These are phyloP conservation scores for Podarcis lilfordi DNA, from an alignment of 2,797 vertebrate genomes.

Conservation along the genomic window DNA sequence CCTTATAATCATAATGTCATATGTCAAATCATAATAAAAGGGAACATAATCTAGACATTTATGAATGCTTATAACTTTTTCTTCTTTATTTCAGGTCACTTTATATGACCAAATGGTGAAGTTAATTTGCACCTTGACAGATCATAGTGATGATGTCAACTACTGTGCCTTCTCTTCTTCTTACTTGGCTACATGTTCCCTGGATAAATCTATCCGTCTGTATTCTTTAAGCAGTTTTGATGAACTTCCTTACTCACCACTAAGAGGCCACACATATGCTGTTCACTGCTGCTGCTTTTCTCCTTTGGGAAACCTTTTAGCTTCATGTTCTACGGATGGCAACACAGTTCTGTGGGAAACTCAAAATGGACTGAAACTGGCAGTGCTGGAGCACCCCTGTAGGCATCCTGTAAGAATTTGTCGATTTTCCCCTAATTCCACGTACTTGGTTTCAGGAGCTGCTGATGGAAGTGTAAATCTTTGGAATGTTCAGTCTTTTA, in stretches of 20 bases:
- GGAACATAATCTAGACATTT: neutral
- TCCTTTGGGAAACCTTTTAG: constrained; percentile 84
- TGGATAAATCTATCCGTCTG: constrained; percentile 90
- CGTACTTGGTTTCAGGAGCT: constrained; percentile 82
- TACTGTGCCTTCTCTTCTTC: constrained; percentile 87
- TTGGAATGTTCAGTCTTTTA: constrained; percentile 85
- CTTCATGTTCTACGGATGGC: constrained; percentile 94
- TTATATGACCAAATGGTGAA: constrained; percentile 81
- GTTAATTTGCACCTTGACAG: constrained; percentile 85
- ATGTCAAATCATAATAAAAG: neutral
- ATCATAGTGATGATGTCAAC: constrained; percentile 92
- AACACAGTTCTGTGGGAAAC: constrained; percentile 86
- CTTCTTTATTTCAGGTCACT: constrained; percentile 72
- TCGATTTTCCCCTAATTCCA: constrained; percentile 82
- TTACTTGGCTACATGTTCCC: constrained; percentile 90
- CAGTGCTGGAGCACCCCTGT: constrained; percentile 85
- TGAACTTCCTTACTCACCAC: constrained; percentile 88
- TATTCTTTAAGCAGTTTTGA: constrained; percentile 83
- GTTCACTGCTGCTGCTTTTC: constrained; percentile 97
- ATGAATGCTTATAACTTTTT: neutral
- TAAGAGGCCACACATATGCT: constrained; percentile 88
- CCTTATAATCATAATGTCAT: neutral
- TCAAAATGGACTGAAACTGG: constrained; percentile 79
- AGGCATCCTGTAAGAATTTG: constrained; percentile 89
- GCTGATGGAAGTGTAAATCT: constrained; percentile 89